A percentile compares a stretch with the other conserved stretches of the same genome.
phyloP scores from a whole-genome alignment of 1,140 invertebrate genomes.

The Mya arenaria region DNA sequence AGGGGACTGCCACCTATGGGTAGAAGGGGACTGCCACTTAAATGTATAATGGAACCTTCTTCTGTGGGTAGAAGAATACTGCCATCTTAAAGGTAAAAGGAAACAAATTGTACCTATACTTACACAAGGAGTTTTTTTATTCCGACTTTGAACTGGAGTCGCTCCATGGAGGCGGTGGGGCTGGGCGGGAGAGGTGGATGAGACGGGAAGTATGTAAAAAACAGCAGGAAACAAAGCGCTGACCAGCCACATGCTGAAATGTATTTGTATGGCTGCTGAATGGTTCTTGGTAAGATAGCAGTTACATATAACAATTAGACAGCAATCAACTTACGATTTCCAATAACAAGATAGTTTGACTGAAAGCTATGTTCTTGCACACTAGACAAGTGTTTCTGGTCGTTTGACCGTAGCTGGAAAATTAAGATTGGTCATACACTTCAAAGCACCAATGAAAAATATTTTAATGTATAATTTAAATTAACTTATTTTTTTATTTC shows the following conservation, averaged over 20 bases:
- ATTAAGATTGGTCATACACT: neutral
- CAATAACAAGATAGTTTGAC: too few relatives aligned
- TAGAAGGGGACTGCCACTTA: too few relatives aligned
- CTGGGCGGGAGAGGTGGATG: slow-evolving; percentile 63
- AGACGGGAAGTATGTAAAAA: slow-evolving; percentile 66
- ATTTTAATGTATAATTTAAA: too few relatives aligned
- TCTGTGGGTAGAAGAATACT: too few relatives aligned
- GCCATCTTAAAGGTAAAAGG: too few relatives aligned
- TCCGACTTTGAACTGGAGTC: slow-evolving; percentile 57
- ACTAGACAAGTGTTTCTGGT: neutral
- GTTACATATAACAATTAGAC: neutral
- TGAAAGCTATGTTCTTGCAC: too few relatives aligned
- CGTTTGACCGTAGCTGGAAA: neutral
- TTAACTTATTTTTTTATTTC: too few relatives aligned
- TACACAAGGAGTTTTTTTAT: slow-evolving; percentile 5
- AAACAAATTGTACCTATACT: too few relatives aligned
- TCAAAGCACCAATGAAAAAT: neutral
- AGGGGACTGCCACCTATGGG: too few relatives aligned
- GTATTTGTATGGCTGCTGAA: too few relatives aligned
- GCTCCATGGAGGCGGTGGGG: slow-evolving; percentile 55
- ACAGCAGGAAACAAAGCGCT: slow-evolving; percentile 57
- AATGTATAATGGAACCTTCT: too few relatives aligned
- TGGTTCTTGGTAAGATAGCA: neutral
- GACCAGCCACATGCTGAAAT: slow-evolving; percentile 60
- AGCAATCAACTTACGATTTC: too few relatives aligned